These are phyloP conservation scores for Anagyrus pseudococci DNA, from an alignment of 2,888 invertebrate genomes.

Conservation along the genomic window DNA sequence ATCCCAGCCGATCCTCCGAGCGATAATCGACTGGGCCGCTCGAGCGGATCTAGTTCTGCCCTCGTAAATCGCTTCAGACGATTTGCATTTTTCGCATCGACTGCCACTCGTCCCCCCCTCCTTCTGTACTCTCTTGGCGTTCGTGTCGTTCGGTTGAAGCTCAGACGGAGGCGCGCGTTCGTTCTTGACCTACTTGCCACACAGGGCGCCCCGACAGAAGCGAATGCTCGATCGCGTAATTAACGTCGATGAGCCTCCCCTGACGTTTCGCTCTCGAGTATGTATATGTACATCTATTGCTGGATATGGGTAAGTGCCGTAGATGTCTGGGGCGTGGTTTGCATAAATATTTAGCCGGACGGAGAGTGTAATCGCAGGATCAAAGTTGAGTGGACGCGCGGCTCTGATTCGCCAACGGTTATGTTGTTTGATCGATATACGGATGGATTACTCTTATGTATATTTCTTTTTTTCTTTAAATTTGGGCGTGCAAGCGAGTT, in stretches of 20 bases:
- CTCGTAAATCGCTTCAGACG: conserved; percentile 9
- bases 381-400: too few species aligned
- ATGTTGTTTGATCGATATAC: too few species aligned
- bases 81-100: neutral
- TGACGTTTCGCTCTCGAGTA: conserved; percentile 14
- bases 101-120: neutral
- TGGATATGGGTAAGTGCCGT: conserved; percentile 19
- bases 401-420: too few species aligned
- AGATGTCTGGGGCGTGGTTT: neutral
- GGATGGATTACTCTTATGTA: too few species aligned
- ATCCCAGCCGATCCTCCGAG: conserved; percentile 7
- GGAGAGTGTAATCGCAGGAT: neutral
- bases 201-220: too few species aligned
- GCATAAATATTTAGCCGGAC: conserved; percentile 21
- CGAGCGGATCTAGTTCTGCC: neutral
- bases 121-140: neutral
- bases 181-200: conserved; percentile 50
- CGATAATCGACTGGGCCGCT: conserved; percentile 12
- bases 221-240: conserved; percentile 31
- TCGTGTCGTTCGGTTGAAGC: too few species aligned
- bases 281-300: too few species aligned
- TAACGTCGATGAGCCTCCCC: conserved; percentile 19
- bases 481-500: too few species aligned
- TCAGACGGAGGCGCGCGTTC: too few species aligned
- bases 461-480: too few species aligned